These are phyloP conservation scores for Tupiocoris notatus DNA, from an alignment of 2,888 invertebrate species.

Conservation along the genomic window DNA sequence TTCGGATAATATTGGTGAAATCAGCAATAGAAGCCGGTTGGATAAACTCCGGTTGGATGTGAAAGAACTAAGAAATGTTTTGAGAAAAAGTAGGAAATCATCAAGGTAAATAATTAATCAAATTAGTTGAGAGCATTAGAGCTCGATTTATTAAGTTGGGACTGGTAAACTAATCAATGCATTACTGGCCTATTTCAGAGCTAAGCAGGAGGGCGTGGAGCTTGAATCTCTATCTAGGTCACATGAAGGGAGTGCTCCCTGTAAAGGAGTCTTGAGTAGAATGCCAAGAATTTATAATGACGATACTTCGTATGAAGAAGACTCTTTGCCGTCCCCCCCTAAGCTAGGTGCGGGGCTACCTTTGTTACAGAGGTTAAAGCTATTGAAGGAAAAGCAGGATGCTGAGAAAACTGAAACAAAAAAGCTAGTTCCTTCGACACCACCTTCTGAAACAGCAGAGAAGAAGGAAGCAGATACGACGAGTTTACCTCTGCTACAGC, in stretches of 20 bases:
- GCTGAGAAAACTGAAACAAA: constrained; percentile 52
- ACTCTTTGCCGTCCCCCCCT: constrained; percentile 44
- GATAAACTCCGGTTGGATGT: constrained; percentile 82
- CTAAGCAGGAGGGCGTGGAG: constrained; percentile 65
- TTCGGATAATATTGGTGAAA: constrained; percentile 24
- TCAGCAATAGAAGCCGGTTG: constrained; percentile 65
- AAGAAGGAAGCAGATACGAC: constrained; percentile 37
- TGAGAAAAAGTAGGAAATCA: constrained; percentile 59
- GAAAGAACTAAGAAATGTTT: constrained; percentile 65
- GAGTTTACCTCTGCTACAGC: constrained; percentile 71
- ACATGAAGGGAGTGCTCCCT: constrained; percentile 54
- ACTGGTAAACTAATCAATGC: background rate
- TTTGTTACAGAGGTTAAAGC: constrained; percentile 70
- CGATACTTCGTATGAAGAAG: constrained; percentile 61
- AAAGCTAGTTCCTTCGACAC: constrained; percentile 50
- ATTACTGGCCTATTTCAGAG: constrained; percentile 55
- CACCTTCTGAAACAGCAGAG: constrained; percentile 53
- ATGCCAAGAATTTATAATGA: constrained; percentile 75
- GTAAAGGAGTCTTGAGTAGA: constrained; percentile 64
- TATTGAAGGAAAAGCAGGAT: constrained; percentile 83
- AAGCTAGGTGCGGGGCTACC: constrained; percentile 78
- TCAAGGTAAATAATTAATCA: constrained; percentile 51
- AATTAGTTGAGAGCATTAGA: background rate
- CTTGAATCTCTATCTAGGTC: constrained; percentile 61
- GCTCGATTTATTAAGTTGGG: background rate